Evolutionary conservation across 1,140 invertebrate genomes (phyloP).

Genomic region (Pachypsylla venusta): DNA sequence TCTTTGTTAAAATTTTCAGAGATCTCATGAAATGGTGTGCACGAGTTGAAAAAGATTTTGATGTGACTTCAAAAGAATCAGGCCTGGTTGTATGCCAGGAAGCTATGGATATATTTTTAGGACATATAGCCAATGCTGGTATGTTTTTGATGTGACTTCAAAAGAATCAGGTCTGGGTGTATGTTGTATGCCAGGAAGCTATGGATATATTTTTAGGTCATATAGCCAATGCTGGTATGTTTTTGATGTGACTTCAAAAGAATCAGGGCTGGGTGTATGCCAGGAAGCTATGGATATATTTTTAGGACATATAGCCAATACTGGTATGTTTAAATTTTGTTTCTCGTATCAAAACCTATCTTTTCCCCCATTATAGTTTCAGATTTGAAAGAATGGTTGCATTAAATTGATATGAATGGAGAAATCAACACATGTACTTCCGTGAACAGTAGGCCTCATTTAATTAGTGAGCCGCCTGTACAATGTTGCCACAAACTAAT

Average conservation of each 20-base stretch:
- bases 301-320: slow-evolving; percentile 52
- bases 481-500: too few species aligned
- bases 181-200: slow-evolving; percentile 77
- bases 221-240: slow-evolving; percentile 38
- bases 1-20: too few species aligned
- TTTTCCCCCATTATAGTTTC: too few species aligned
- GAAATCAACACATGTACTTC: too few species aligned
- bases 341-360: too few species aligned
- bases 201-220: slow-evolving; percentile 80
- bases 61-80: slow-evolving; percentile 54
- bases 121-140: slow-evolving; percentile 45
- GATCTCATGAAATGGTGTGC: slow-evolving; percentile 89
- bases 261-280: slow-evolving; percentile 58
- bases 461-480: too few species aligned
- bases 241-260: slow-evolving; percentile 57
- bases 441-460: too few species aligned
- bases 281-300: slow-evolving; percentile 89
- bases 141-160: slow-evolving; percentile 51
- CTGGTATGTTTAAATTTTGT: too few species aligned
- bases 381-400: too few species aligned
- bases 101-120: slow-evolving; percentile 81
- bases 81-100: slow-evolving; percentile 70
- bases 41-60: slow-evolving; percentile 55
- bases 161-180: slow-evolving; percentile 53
- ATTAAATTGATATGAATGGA: too few species aligned